phyloP scores from a whole-genome alignment of 2,113 vertebrate species.

The Gorsachius goisagi region DNA sequence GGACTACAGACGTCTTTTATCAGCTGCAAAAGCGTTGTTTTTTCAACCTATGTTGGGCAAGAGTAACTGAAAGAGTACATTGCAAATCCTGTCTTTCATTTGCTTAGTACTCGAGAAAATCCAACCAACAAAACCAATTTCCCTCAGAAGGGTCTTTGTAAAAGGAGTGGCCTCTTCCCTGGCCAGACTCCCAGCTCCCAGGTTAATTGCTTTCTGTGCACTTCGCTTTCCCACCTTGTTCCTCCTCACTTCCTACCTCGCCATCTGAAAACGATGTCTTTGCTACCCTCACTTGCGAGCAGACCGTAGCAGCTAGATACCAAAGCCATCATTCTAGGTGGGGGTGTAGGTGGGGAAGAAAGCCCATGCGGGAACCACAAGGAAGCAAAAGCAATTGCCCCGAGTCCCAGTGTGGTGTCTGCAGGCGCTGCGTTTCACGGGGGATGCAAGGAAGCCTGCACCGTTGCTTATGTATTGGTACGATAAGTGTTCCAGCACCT shows the following conservation, averaged over 20 bases:
- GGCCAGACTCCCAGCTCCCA: neutral
- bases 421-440: accelerated
- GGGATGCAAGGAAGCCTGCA: neutral
- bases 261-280: neutral
- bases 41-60: neutral
- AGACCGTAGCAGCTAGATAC: neutral
- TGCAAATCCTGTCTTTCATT: neutral
- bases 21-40: neutral
- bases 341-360: neutral
- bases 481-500: neutral
- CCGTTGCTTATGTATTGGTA: neutral
- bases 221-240: neutral
- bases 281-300: neutral
- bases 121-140: neutral
- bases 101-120: neutral
- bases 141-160: neutral
- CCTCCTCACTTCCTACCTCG: neutral
- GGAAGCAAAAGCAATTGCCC: neutral
- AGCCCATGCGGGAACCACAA: neutral
- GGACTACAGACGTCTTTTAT: neutral
- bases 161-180: neutral
- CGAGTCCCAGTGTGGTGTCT: neutral
- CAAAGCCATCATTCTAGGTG: neutral
- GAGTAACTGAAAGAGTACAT: neutral
- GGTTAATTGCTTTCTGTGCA: neutral